Evolutionary conservation across 2,888 invertebrate species (phyloP), one percentile per base, ranked within the genome.

Genomic region (Dioctria linearis): DNA sequence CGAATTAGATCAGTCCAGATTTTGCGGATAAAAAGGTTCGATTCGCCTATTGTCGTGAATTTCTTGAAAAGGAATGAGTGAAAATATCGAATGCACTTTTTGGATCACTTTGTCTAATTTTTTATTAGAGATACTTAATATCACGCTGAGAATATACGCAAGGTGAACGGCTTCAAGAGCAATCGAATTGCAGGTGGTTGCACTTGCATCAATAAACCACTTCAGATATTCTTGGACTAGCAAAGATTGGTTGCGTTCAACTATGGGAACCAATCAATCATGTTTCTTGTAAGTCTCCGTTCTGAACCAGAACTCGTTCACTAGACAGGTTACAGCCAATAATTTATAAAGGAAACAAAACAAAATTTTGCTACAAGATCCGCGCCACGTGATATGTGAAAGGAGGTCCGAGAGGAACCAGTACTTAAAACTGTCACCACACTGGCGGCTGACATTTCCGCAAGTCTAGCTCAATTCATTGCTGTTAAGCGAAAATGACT

Each of bases 71-170:
- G 63, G 40, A 63, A 39, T 63, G 6, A 5, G 37, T 43, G 13
- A 66, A 42, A 43, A 66, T 43, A 66, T 66, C 66, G 46, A 46
- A 46, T 66, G 66, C 66, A 40, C 66, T 11, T 43, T 66, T 43
- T 13, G 9, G 6, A 66, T 9, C 13, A 43, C 42, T 66, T 66
- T 43, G n/a, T n/a, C 8, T n/a, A n/a, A 61, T 13, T 61, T 61
- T 66, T 13, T 43, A 5, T 6, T 25, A 25, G 25, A 25, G 25
- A 2, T 25, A 5, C 37, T 39, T n/a, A 39, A 6, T 39, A 6
- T 8, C 37, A 4, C 61, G 37, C 37, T 37, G 61, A 13, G 39
- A 61, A 5, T 39, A 51, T 6, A 51, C 11, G 25, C 8, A 61
- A 61, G 39, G 61, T 11, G 37, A 11, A 66, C 8, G 40, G 42